These are phyloP conservation scores for Apamea sordens DNA, from an alignment of 2,888 invertebrate species.

Conservation along the genomic window DNA sequence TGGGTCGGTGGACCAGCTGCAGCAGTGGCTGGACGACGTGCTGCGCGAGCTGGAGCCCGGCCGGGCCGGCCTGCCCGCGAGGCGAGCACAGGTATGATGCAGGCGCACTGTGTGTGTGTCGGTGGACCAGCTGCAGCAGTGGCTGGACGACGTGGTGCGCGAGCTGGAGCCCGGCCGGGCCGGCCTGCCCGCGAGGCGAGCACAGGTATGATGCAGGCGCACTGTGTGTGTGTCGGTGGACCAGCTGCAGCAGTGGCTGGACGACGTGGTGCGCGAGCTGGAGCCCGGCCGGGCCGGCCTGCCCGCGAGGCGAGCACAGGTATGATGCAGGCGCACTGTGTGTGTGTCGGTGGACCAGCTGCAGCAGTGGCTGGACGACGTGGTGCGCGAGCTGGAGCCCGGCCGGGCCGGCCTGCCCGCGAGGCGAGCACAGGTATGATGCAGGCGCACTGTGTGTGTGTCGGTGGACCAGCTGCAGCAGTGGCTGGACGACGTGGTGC, in stretches of 20 bases:
- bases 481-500: not conserved
- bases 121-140: not conserved
- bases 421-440: conserved; percentile 1
- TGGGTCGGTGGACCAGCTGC: not conserved
- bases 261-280: not conserved
- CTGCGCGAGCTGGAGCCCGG: not conserved
- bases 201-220: not conserved
- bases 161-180: not conserved
- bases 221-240: not conserved
- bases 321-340: not conserved
- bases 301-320: not conserved
- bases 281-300: not conserved
- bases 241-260: no score
- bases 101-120: not conserved
- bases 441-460: no score
- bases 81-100: not conserved
- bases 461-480: not conserved
- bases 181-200: conserved; percentile 3
- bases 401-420: not conserved
- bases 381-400: not conserved
- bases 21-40: not conserved
- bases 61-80: not conserved
- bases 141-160: not conserved
- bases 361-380: not conserved
- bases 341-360: not conserved